Evolutionary conservation across 2,888 invertebrate species (phyloP).

Genomic region (Drosophila basisetae): DNA sequence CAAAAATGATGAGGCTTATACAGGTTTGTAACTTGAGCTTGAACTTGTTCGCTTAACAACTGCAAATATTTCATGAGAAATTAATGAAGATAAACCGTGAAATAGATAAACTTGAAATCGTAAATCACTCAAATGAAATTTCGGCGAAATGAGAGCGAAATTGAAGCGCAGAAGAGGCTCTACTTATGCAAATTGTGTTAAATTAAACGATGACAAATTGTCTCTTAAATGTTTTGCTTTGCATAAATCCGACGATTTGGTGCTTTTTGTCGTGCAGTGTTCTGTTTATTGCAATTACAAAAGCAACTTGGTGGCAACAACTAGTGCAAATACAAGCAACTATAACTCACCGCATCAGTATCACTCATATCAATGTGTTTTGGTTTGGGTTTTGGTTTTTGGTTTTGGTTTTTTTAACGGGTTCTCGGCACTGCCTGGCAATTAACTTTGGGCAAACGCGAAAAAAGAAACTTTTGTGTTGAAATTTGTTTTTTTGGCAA

Average conservation of each 20-base stretch:
- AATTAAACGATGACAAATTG: conserved; percentile 42
- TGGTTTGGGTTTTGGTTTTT: conserved; percentile 2
- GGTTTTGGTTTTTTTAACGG: conserved; percentile 2
- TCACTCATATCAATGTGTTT: conserved; percentile 63
- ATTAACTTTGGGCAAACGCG: conserved; percentile 53
- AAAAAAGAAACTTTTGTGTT: conserved; percentile 55
- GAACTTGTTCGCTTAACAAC: not conserved
- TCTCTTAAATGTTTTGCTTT: conserved; percentile 33
- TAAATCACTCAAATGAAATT: not conserved
- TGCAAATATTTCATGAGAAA: not conserved
- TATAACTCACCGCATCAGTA: conserved; percentile 74
- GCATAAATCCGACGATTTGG: conserved; percentile 39
- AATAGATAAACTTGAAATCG: not conserved
- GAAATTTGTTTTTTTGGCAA: conserved; percentile 45
- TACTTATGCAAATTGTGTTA: conserved; percentile 57
- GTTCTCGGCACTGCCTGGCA: conserved; percentile 64
- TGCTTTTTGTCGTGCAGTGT: conserved; percentile 31
- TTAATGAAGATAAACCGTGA: not conserved
- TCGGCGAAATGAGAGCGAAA: not conserved
- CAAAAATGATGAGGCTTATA: not conserved
- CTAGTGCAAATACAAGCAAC: not conserved
- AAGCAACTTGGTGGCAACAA: not conserved
- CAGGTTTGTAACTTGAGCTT: not conserved
- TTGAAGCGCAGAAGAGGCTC: not conserved
- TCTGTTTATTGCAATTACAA: conserved; percentile 17